Percentiles rank a stretch among this genome's conserved stretches.
phyloP scores from a whole-genome alignment of 2,797 vertebrate genomes.

The Philypnodon macrostomus region DNA sequence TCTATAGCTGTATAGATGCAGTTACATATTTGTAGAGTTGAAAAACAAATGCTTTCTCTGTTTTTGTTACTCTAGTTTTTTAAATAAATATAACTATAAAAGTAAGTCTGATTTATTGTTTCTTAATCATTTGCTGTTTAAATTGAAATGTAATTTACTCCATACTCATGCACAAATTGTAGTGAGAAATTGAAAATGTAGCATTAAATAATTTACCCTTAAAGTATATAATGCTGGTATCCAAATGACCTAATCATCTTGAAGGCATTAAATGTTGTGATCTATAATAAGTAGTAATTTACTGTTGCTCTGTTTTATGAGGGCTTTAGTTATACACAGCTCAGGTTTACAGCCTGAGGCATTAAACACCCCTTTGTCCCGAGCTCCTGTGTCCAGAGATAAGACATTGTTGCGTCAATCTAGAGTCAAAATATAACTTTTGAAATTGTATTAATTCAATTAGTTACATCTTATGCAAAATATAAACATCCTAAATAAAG shows the following conservation, averaged over 20 bases:
- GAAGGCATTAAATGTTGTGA: slow-evolving; percentile 4
- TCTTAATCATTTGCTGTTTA: background rate
- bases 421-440: slow-evolving; percentile 13
- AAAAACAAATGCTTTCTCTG: slow-evolving; percentile 47
- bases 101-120: slow-evolving; percentile 13
- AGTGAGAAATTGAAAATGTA: too few species aligned
- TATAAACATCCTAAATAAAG: background rate
- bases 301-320: slow-evolving; percentile 31
- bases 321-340: background rate
- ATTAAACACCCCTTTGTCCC: slow-evolving; percentile 58
- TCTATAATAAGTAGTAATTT: slow-evolving; percentile 18
- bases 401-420: slow-evolving; percentile 55
- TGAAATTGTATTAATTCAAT: slow-evolving; percentile 11
- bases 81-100: slow-evolving; percentile 63
- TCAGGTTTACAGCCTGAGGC: slow-evolving; percentile 10
- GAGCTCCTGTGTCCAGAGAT: slow-evolving; percentile 63
- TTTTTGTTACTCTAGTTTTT: slow-evolving; percentile 59
- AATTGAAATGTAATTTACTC: background rate
- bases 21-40: slow-evolving; percentile 39
- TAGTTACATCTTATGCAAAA: slow-evolving; percentile 4
- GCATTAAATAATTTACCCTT: too few species aligned
- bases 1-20: slow-evolving; percentile 19
- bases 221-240: background rate
- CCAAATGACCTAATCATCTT: background rate
- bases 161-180: too few species aligned